phyloP scores from a whole-genome alignment of 92 coral and sea anemone species.

The Siderastrea siderea region DNA sequence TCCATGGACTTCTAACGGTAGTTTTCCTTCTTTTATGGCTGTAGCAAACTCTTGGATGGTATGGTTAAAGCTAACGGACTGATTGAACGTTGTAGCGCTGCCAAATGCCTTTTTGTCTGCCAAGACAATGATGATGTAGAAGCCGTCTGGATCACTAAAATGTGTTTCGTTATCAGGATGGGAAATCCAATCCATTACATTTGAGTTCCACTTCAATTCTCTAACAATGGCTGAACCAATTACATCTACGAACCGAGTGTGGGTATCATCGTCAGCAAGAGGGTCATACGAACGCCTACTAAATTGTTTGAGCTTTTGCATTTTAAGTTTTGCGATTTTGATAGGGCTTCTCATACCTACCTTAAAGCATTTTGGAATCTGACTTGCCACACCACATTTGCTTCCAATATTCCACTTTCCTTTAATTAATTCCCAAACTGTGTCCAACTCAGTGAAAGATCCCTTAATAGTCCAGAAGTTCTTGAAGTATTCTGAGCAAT shows the following conservation, averaged over 20 bases:
- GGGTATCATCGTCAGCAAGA: conserved; percentile 58
- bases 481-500: conserved; percentile 51
- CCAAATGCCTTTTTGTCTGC: conserved; percentile 70
- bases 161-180: conserved; percentile 35
- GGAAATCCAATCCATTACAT: conserved; percentile 66
- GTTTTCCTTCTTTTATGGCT: conserved; percentile 38
- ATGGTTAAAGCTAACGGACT: conserved; percentile 37
- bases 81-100: conserved; percentile 12
- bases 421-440: conserved; percentile 73
- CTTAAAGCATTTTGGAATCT: conserved; percentile 9
- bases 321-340: conserved; percentile 41
- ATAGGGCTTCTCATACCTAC: neutral
- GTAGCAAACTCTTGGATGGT: conserved; percentile 48
- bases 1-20: conserved; percentile 53
- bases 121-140: conserved; percentile 45
- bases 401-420: conserved; percentile 77
- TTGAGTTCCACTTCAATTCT: conserved; percentile 56
- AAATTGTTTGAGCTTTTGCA: conserved; percentile 20
- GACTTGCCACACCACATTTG: conserved; percentile 47
- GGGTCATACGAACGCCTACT: conserved; percentile 39
- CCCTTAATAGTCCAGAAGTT: conserved; percentile 83
- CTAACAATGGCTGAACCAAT: conserved; percentile 64
- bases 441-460: conserved; percentile 52
- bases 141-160: neutral
- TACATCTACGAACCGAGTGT: conserved; percentile 52